Evolutionary conservation across 2,113 vertebrate species (phyloP), one percentile per base, ranked within the genome.

Genomic region (Abramis brama): DNA sequence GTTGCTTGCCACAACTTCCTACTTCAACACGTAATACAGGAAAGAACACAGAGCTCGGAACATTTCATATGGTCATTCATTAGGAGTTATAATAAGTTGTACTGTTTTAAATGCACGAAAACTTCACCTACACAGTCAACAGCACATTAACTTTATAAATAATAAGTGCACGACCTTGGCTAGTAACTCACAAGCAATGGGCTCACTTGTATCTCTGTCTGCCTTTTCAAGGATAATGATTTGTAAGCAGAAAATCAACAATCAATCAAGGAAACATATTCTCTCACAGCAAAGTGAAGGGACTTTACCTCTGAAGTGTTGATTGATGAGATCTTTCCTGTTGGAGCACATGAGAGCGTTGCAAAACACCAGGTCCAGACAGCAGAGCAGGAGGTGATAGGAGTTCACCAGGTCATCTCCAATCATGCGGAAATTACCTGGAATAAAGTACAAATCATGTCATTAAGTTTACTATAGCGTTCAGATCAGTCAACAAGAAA

Each of bases 331-430:
- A 62, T 97, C 97, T 93, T 92, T 96, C 91, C 96, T 96, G 93
- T 99, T 97, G 87, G 95, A 85, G 84, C 98, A 99, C 70, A 96
- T 92, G 86, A 98, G 89, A 52, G 96, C 96, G 92, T 99, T 98
- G 50, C 95, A 95, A 93, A 97, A 99, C 91, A 97, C 95, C 91
- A 99, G 90, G 92, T 99, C 98, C 96, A 99, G 94, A 92, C 98
- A 99, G 95, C 98, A 99, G 77, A 99, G 96, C 93, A 99, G 95
- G 85, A 99, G 97, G 94, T 99, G 98, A 91, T 99, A 99, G 33
- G 97, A 99, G 92, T 99, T 99, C 89, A 99, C 98, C 92, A 99
- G 95, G 94, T 99, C 98, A 87, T 99, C 97, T 2, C 98, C 97
- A 87, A 99, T 99, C 97, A 98, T 98, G 86, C 92, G 94, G 93